phyloP scores from a whole-genome alignment of 2,113 vertebrate species.

The Typhlomys cinereus region DNA sequence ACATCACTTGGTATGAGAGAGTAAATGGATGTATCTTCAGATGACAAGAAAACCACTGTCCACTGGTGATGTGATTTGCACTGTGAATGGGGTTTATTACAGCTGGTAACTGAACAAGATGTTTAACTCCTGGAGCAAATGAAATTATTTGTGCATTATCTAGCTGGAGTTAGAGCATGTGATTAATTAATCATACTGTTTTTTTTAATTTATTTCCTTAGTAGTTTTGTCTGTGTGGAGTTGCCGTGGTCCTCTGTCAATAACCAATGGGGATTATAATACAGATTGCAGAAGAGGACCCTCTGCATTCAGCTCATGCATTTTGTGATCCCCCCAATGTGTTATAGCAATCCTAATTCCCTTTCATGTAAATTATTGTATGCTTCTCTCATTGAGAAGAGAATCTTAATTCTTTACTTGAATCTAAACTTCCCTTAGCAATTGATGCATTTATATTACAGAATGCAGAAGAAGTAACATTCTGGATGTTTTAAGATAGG shows the following conservation, averaged over 20 bases:
- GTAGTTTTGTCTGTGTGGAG: neutral
- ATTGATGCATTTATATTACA: neutral
- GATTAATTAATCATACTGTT: slow-evolving; percentile 18
- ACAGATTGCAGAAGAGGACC: neutral
- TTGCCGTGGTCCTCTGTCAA: neutral
- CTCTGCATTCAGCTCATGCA: neutral
- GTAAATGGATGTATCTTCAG: neutral
- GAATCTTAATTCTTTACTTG: neutral
- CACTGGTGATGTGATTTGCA: neutral
- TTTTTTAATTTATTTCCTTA: neutral
- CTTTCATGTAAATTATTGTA: neutral
- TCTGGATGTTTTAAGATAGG: neutral
- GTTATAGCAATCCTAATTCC: neutral
- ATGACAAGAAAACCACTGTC: neutral
- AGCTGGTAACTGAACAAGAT: neutral
- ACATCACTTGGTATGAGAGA: neutral
- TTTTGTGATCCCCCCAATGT: neutral
- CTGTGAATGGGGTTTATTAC: neutral
- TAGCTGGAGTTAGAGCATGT: neutral
- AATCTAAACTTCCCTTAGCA: neutral
- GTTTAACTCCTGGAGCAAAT: neutral
- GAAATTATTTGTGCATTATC: slow-evolving; percentile 16
- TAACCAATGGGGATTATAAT: neutral
- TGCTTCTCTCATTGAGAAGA: neutral
- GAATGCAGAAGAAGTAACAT: neutral